Evolutionary conservation across 2,113 vertebrate species (phyloP).

Genomic region (Thinocorus orbignyianus): DNA sequence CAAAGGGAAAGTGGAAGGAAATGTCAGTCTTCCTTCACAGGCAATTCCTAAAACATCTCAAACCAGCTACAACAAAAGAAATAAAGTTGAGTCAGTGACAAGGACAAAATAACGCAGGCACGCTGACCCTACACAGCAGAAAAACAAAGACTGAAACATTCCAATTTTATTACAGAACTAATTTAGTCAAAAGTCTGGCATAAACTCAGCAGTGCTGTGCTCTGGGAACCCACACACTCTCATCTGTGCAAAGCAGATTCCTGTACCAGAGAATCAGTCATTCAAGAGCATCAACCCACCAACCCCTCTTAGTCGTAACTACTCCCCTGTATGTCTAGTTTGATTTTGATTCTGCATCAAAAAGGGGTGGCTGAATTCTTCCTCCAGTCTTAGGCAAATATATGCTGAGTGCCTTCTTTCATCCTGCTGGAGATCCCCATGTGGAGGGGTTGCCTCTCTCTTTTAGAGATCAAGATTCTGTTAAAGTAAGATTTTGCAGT

Average conservation of each 20-base stretch:
- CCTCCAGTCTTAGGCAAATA: neutral
- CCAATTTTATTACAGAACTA: slow-evolving; percentile 19
- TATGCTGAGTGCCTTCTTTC: neutral
- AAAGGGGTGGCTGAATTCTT: neutral
- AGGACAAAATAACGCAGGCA: neutral
- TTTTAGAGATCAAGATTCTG: neutral
- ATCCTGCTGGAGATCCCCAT: neutral
- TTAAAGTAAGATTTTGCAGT: neutral
- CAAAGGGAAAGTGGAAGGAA: neutral
- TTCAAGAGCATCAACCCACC: neutral
- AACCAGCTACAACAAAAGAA: neutral
- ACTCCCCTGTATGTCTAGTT: neutral
- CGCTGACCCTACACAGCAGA: neutral
- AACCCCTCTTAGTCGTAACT: neutral
- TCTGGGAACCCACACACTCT: neutral
- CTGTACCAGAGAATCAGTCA: neutral
- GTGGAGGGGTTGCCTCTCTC: neutral
- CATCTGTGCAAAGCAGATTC: neutral
- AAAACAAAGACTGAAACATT: slow-evolving; percentile 12
- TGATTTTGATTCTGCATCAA: neutral
- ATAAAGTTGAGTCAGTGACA: neutral
- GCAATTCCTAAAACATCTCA: slow-evolving; percentile 6
- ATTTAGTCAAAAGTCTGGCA: slow-evolving; percentile 1
- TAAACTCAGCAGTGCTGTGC: neutral
- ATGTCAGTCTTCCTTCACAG: neutral